Base-by-base conservation (phyloP, 2,888 invertebrate species). In the Tenthredo mesomela region DNA sequence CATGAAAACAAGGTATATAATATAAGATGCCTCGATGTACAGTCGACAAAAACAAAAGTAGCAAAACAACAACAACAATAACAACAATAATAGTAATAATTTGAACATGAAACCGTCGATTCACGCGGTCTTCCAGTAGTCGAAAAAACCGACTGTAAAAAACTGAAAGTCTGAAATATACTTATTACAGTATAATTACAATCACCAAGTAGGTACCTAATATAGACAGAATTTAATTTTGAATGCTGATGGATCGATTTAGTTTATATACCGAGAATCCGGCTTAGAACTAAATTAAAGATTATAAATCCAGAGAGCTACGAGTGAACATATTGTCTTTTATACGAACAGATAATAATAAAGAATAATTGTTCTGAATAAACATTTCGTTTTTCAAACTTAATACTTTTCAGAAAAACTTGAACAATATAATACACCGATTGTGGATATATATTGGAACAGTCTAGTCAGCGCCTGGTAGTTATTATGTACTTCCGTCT, bases 51-150 rank as follows among this genome's bases (percentile, higher is more conserved):
- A 67, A 67, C 67, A 67, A 67, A 33, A 67, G 33, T 33, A 67
- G 18, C 7, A 67, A 67, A 67, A 33, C 33, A 67, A 67, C 33
- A 67, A 67, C 29, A 67, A 67, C 15, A 33, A 18, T 1, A 29
- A 67, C 6, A 67, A 67, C 67, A 67, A 67, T 18, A 67, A 67
- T 33, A 33, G 33, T 67, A 67, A 67, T 33, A 33, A 67, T 33
- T 33, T 33, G 29, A 67, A 67, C 67, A 67, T 12, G 21, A 21
- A 25, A 61, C 10, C 12, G 9, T 25, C 25, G 25, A 25, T 61
- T 25, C 2, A n/a, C 25, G 5, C 61, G 61, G 25, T 29, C 25
- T 25, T 61, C 25, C 25, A 4, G 33, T 33, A 33, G 25, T 61
- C 25, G 61, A 67, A 67, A 33, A 33, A 67, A 67, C 67, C 15